Base-by-base conservation (phyloP, 2,888 invertebrate genomes). In the Mythimna loreyi region DNA sequence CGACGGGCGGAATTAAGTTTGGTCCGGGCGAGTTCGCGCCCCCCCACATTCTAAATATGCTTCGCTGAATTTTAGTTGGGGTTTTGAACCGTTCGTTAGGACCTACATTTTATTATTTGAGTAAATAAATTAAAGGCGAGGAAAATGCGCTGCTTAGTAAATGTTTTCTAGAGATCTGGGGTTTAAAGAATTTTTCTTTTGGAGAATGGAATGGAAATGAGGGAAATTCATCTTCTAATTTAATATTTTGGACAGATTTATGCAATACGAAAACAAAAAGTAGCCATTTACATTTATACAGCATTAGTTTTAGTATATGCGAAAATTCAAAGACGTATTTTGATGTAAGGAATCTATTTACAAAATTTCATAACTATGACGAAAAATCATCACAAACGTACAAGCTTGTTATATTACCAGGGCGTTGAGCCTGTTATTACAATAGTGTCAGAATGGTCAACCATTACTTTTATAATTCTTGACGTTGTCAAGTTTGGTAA, bases 1-100 rank as follows among this genome's bases (percentile, higher is more conserved):
- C 86, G 88, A 81, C 89, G 90, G 89, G 91, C 89, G 89, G 89
- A 92, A 94, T 94, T 92, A 93, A 94, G 92, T 93, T 94, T 85
- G 87, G 74, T 75, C 76, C 70, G 63, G 43, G 74, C 61, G 74
- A 80, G 75, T 66, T 81, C 65, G 71, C 69, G 62, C 63, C 76
- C 72, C 67, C 75, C 72, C 73, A 63, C 68, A 72, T 81, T 78
- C 72, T 75, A 79, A 87, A 88, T 88, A 88, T 89, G 88, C 87
- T 87, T 62, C 78, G 84, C 73, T 86, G 87, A 85, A 83, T 83
- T 87, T 87, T 84, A 85, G 87, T 81, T 85, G 83, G 70, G 69
- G 81, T 69, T 81, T 74, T 72, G 67, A 78, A 68, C 80, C 62
- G 77, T 83, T 83, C 81, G 83, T 83, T 83, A 83, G 81, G 78